These are phyloP conservation scores for Zapornia atra DNA, from an alignment of 2,113 vertebrate species.

Conservation along the genomic window DNA sequence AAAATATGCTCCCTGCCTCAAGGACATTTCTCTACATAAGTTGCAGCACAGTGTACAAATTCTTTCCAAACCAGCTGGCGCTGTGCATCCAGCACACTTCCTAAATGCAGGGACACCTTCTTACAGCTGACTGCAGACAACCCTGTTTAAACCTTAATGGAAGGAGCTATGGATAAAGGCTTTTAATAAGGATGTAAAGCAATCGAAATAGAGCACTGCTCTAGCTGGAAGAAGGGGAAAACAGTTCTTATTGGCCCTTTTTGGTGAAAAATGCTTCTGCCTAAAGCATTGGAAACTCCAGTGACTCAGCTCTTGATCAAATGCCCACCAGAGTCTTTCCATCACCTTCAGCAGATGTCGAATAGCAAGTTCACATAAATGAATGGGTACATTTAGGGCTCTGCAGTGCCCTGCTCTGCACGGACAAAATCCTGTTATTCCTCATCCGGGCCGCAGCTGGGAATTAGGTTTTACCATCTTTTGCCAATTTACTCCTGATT, in stretches of 20 bases:
- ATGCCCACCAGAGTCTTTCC: conserved; percentile 17
- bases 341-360: conserved; percentile 11
- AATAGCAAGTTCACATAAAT: conserved; percentile 2
- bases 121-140: background rate
- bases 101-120: background rate
- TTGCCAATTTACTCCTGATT: background rate
- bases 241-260: background rate
- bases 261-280: conserved; percentile 12
- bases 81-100: background rate
- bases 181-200: background rate
- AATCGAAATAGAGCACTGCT: background rate
- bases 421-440: background rate
- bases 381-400: background rate
- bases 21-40: background rate
- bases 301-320: conserved; percentile 44
- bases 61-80: background rate
- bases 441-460: background rate
- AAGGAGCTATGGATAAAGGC: background rate
- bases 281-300: background rate
- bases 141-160: background rate
- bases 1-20: conserved; percentile 47
- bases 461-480: background rate
- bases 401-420: background rate
- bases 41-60: background rate
- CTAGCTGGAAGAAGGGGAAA: background rate